Conservation (phyloP, 2,113 vertebrate species). For the Aepyceros melampus region DNA sequence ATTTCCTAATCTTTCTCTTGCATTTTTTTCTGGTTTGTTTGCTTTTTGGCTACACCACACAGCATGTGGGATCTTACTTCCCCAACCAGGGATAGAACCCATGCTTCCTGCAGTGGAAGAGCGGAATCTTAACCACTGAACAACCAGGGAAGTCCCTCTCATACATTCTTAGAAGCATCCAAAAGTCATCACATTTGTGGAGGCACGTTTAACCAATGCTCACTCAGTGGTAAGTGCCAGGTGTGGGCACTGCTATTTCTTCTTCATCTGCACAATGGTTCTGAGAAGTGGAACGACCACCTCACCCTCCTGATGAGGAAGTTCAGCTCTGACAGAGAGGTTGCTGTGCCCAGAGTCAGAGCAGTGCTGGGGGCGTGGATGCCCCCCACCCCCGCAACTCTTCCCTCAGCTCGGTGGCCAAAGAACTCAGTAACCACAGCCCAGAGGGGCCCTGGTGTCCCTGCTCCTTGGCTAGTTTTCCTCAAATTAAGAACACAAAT, state of each 20-base stretch:
- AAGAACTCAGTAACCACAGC: background rate
- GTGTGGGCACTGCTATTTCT: background rate
- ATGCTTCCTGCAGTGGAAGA: background rate
- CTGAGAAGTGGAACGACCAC: background rate
- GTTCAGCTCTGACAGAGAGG: background rate
- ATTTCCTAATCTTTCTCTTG: background rate
- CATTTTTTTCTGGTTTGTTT: background rate
- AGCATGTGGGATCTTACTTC: background rate
- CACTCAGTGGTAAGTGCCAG: background rate
- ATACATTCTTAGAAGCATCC: background rate
- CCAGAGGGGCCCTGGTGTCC: accelerated
- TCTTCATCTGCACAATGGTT: accelerated
- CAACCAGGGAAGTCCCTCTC: background rate
- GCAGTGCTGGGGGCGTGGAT: background rate
- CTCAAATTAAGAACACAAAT: background rate
- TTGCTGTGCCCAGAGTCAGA: background rate
- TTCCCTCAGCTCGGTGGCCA: background rate
- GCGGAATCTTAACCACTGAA: background rate
- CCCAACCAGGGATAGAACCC: background rate
- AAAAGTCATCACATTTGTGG: background rate
- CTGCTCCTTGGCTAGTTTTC: background rate
- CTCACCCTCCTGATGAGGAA: background rate
- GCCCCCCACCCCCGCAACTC: background rate
- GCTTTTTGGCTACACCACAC: background rate
- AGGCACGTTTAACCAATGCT: background rate